Base-by-base conservation (phyloP, 2,888 invertebrate genomes). In the Marronus borbonicus region DNA sequence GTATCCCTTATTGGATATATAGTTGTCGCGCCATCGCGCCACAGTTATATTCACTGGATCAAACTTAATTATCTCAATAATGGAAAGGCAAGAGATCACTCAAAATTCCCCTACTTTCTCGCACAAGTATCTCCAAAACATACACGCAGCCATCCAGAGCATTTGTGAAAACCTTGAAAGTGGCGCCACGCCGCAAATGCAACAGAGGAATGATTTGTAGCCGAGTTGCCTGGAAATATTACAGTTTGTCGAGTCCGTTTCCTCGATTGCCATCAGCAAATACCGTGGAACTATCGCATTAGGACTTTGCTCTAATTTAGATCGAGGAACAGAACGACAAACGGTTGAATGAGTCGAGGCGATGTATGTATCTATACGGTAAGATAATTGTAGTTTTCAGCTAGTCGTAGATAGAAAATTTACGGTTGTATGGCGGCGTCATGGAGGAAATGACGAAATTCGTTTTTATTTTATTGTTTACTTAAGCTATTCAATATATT, bases 151-250 rank as follows among this genome's bases (percentile, higher is more conserved):
- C 24, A 10, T 24, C 12, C 28, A 28, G 28, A 28, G 28, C 8
- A 62, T 10, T 28, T 28, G 31, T 62, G 36, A 62, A 62, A 62
- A 62, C 62, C 62, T 62, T 28, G 62, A 31, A 62, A 36, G 62
- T 62, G 68, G 68, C 68, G 68, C 68, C 68, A 68, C 50, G 28
- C 50, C 50, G 50, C 50, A 28, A 68, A 68, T 68, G 68, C 50
- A 68, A 68, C 68, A 68, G 31, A 20, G 28, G 50, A 68, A 68
- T 68, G 68, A 68, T 68, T 68, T 68, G 68, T 68, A 68, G 68
- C 28, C 50, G 24, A 28, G 52, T 28, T 24, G 50, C 31, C 50
- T 68, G 49, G 68, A 68, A 50, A 50, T 68, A 68, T 49, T 68
- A 50, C 50, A 28, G 50, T 68, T 68, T 24, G 8, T 12, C 24